phyloP scores from a whole-genome alignment of 2,113 vertebrate genomes.

The Pseudopodoces humilis region DNA sequence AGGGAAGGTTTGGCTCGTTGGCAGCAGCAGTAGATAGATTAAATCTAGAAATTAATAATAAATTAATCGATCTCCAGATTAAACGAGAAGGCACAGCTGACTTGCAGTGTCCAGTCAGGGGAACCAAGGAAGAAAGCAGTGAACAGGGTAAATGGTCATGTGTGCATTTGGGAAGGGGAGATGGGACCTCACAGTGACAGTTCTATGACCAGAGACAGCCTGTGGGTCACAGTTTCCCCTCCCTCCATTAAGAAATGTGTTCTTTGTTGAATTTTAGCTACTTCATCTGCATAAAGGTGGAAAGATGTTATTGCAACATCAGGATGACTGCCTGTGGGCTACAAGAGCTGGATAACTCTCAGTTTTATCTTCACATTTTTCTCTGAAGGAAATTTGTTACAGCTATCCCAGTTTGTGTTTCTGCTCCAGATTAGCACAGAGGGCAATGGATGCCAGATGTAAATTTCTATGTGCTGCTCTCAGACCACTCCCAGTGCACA shows the following conservation, averaged over 20 bases:
- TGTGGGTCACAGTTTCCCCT: neutral
- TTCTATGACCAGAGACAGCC: neutral
- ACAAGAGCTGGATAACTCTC: neutral
- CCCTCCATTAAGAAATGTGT: neutral
- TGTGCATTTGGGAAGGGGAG: neutral
- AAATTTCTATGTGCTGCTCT: neutral
- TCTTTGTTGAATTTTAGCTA: neutral
- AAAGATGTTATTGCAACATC: neutral
- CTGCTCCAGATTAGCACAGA: neutral
- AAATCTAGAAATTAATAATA: too few species aligned
- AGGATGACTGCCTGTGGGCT: neutral
- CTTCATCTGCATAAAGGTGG: neutral
- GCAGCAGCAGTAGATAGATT: neutral
- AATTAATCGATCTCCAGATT: too few species aligned
- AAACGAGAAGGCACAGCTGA: neutral
- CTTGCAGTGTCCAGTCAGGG: fast-evolving
- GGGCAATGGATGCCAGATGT: neutral
- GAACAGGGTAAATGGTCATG: neutral
- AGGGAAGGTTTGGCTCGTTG: neutral
- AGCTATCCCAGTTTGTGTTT: neutral
- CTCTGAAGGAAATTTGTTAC: neutral
- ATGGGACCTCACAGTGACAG: fast-evolving
- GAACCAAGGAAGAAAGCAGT: neutral
- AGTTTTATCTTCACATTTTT: neutral
- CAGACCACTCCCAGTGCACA: neutral